Conservation (phyloP, 1,140 invertebrate species). For the Drosophila asahinai region DNA sequence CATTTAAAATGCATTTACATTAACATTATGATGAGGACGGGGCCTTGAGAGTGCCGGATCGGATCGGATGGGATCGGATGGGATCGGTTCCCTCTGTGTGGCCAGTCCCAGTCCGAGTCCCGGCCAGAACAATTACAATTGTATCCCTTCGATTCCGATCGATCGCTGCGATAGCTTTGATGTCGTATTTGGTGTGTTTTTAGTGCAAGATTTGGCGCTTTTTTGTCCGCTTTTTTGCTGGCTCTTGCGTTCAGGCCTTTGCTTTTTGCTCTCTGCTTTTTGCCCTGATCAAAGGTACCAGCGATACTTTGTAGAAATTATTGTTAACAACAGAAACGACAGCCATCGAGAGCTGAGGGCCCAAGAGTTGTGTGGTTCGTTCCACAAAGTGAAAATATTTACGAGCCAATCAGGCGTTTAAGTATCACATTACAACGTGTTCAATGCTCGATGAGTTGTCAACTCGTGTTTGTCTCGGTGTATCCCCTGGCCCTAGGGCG, state of each 20-base stretch:
- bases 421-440: conserved; percentile 85
- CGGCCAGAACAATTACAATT: conserved; percentile 76
- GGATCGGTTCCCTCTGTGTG: conserved; percentile 61
- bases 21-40: conserved; percentile 84
- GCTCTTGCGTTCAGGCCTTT: conserved; percentile 14
- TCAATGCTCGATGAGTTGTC: conserved; percentile 85
- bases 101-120: conserved; percentile 32
- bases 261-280: not conserved
- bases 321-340: conserved; percentile 82
- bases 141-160: conserved; percentile 74
- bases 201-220: conserved; percentile 84
- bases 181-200: conserved; percentile 85
- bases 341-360: conserved; percentile 33
- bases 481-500: conserved; percentile 18
- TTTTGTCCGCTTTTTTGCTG: conserved; percentile 56
- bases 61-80: conserved; percentile 20
- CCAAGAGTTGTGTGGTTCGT: conserved; percentile 33
- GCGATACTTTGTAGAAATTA: conserved; percentile 84
- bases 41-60: conserved; percentile 42
- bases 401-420: conserved; percentile 85
- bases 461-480: conserved; percentile 78
- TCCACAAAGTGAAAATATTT: conserved; percentile 83
- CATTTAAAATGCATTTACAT: conserved; percentile 85
- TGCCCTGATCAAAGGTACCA: conserved; percentile 39
- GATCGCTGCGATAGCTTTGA: conserved; percentile 84